phyloP scores from a whole-genome alignment of 2,113 vertebrate genomes.

The Burhinus bistriatus region DNA sequence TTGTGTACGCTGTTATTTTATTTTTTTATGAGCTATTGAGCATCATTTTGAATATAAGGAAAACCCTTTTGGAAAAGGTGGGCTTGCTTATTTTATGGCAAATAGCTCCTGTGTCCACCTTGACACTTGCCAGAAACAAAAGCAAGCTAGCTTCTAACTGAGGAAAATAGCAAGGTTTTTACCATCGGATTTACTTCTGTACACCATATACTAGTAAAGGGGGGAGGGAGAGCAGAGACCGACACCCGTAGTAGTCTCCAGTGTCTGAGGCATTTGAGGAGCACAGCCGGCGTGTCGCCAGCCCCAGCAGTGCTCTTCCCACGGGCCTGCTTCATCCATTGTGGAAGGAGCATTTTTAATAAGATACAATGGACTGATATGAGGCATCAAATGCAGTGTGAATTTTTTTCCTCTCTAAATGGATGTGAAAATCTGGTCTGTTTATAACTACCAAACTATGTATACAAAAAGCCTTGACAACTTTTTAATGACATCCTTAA shows the following conservation, averaged over 20 bases:
- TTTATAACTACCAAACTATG: background rate
- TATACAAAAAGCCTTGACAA: constrained; percentile 33
- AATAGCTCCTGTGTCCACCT: accelerated
- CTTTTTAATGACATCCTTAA: constrained; percentile 46
- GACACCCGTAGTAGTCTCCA: accelerated
- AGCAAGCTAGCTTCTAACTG: no score
- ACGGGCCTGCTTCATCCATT: accelerated
- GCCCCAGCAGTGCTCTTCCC: background rate
- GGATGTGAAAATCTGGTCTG: background rate
- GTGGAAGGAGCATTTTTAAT: background rate
- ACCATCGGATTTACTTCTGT: accelerated
- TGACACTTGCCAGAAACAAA: background rate
- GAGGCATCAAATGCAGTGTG: background rate
- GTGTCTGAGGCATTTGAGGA: background rate
- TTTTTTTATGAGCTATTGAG: background rate
- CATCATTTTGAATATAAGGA: background rate
- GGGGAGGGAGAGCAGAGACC: background rate
- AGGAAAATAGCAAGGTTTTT: accelerated
- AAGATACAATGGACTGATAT: accelerated
- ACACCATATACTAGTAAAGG: accelerated
- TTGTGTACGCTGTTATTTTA: accelerated
- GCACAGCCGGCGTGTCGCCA: accelerated
- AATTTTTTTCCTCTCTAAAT: background rate
- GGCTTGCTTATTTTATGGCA: background rate
- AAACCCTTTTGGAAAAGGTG: background rate